These are phyloP conservation scores for Thamnophis sirtalis DNA, from an alignment of 2,113 vertebrate genomes.

Conservation along the genomic window DNA sequence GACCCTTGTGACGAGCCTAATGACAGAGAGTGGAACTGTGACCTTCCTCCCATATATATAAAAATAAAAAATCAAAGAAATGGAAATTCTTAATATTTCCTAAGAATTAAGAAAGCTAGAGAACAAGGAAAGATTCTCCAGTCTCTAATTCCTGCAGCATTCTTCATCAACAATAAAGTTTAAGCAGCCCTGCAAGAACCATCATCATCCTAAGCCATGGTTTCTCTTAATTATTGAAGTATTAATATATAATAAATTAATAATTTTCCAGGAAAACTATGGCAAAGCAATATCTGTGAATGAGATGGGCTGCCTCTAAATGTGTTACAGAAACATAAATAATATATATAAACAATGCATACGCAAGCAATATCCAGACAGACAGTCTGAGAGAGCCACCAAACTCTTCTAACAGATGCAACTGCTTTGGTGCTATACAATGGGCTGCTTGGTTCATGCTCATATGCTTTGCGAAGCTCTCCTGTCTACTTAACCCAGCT, in stretches of 20 bases:
- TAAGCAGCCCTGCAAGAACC: background rate
- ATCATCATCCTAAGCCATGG: background rate
- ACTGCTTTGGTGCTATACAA: background rate
- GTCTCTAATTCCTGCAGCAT: background rate
- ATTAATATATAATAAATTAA: background rate
- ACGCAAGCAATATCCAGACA: background rate
- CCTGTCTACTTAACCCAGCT: background rate
- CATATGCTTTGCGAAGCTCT: background rate
- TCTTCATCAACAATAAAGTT: background rate
- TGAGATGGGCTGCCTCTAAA: background rate
- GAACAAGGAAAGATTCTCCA: background rate
- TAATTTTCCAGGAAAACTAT: background rate
- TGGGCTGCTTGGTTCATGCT: background rate
- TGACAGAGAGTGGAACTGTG: too few species aligned
- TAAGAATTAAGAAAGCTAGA: background rate
- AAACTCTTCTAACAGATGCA: background rate
- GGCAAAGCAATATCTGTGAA: background rate
- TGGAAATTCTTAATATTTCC: background rate
- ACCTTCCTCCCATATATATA: too few species aligned
- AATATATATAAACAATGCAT: background rate
- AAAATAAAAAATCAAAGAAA: too few species aligned
- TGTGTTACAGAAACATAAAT: background rate
- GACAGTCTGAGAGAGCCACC: background rate
- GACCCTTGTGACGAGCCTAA: too few species aligned
- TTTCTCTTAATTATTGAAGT: background rate